Base-by-base conservation (phyloP, 2,113 vertebrate species). In the Tympanuchus pallidicinctus region DNA sequence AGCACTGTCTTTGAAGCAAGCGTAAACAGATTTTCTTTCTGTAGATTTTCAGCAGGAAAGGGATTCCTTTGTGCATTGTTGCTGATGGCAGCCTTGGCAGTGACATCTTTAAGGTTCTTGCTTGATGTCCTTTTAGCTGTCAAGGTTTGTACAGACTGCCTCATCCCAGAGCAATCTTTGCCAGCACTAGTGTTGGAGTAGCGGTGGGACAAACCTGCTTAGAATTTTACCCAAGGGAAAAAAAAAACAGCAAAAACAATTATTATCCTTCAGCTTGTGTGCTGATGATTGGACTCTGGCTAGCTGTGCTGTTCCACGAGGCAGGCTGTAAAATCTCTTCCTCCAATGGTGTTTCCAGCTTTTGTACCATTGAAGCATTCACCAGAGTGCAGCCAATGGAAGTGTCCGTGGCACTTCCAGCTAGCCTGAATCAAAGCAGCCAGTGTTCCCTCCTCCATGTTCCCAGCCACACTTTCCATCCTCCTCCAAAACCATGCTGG, bases 61-160 rank as follows among this genome's bases (percentile, higher is more conserved):
- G n/a, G 22, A 50, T 74, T 81, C 42, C 38, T 71, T 42, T 69
- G 24, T 78, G n/a, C 11, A 6, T 77, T 82, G 36, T 42, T 79
- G 27, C 36, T 61, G 76, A 85, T 72, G 40, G 36, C 19, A 34
- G 67, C 54, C 25, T 71, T 52, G 27, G 28, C n/a, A 30, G 30
- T 14, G 3, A 28, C 13, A 1, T 56, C 43, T 48, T 77, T 80
- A 32, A 59, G 45, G 32, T 47, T 76, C 3, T 38, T 36, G 43
- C 38, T 60, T 64, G 60, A 66, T 1, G 1, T 84, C 43, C 32
- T 88, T 74, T 27, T 42, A 93, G 56, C 14, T 74, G 18, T 30
- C 25, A 77, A n/a, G 87, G 64, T 24, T n/a, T 20, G 10, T 21
- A 18, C 21, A 67, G 0, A 0, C 32, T 50, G 20, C 14, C 28